Evolutionary conservation across 2,797 vertebrate genomes (phyloP), one percentile per base, ranked within the genome.

Genomic region (Vireo griseus): DNA sequence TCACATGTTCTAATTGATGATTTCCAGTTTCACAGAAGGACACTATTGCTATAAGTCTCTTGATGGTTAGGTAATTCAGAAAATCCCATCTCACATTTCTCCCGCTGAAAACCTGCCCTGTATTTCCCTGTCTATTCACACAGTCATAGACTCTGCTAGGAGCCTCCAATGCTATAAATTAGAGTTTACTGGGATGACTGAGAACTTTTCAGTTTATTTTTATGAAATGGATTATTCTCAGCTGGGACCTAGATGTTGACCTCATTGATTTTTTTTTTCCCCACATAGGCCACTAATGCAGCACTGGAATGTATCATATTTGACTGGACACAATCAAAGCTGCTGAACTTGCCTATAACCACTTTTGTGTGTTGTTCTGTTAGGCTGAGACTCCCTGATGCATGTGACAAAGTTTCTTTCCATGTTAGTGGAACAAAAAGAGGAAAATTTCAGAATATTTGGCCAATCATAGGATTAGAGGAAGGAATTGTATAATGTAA

Each of bases 161-260:
- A 93, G 26, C 33, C 40, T 45, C 22, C 25, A 92, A 86, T 19
- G 24, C 65, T 63, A 71, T 85, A 96, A 90, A 92, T 92, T 87
- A 86, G 72, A 84, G 63, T 86, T 92, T 89, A 63, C 77, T 54
- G 29, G 35, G 40, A 84, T 69, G 76, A 88, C 1, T 1, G 51
- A 84, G 86, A 90, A 86, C 62, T 85, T 75, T 75, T 45, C 68
- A n/a, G 54, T 86, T 95, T 93, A 85, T 88, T 95, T 95, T 95
- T 93, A 88, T 90, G 54, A 92, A 82, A 84, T 80, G 84, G 67
- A 71, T 93, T 90, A 89, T 93, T 89, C 84, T 95, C 93, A 87
- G 28, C 33, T 91, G 86, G 68, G 86, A 92, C 75, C 9, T 85
- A 57, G 39, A 61, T 67, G 37, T 67, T 92, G 86, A 95, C 81